phyloP scores from a whole-genome alignment of 1,140 invertebrate species.

The Philopotamus ludificatus region DNA sequence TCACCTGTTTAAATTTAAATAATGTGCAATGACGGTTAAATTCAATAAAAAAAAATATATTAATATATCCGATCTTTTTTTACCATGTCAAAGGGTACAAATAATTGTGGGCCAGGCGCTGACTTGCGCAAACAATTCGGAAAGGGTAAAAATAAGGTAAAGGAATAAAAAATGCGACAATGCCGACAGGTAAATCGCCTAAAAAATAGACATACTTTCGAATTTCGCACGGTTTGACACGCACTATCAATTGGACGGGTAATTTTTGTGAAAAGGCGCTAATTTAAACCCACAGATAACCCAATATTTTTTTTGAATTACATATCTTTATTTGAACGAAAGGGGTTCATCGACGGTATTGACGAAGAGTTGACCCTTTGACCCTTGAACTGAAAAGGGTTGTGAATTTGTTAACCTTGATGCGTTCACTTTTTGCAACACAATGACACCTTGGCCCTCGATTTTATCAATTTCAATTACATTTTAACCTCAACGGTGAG shows the following conservation, averaged over 20 bases:
- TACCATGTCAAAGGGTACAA: background rate
- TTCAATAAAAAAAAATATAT: too few relatives aligned
- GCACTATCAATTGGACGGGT: background rate
- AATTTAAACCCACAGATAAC: constrained; percentile 35
- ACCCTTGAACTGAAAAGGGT: constrained; percentile 23
- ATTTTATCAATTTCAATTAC: background rate
- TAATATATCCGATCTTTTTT: too few relatives aligned
- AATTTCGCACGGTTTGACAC: constrained; percentile 36
- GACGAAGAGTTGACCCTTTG: constrained; percentile 26
- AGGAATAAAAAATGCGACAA: background rate
- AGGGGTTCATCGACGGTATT: background rate
- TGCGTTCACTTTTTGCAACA: constrained; percentile 10
- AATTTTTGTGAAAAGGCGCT: constrained; percentile 37
- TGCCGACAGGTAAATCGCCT: constrained; percentile 2
- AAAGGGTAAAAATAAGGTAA: background rate
- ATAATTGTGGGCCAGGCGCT: constrained; percentile 4
- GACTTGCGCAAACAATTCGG: background rate
- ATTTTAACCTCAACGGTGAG: background rate
- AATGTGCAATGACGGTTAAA: too few relatives aligned
- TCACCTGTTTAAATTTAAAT: too few relatives aligned
- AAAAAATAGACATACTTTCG: constrained; percentile 19
- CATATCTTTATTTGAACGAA: background rate
- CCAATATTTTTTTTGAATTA: background rate
- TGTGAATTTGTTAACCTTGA: constrained; percentile 11
- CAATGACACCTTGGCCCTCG: constrained; percentile 17